Percentiles rank a stretch among this genome's conserved stretches.
Conservation (phyloP, 2,888 invertebrate genomes). For the Latrodectus hesperus region DNA sequence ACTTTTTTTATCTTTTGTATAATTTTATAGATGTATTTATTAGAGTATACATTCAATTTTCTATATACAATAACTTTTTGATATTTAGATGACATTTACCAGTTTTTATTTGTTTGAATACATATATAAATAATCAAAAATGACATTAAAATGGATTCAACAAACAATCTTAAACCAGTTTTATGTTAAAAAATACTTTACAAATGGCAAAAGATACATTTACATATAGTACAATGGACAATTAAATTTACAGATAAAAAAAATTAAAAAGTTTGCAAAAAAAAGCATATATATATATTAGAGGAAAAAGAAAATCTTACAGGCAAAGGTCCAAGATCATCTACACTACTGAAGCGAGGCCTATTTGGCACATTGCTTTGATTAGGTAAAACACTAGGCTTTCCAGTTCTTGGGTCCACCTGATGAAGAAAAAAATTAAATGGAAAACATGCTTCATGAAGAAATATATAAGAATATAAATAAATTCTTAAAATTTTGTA, state of each 20-base stretch:
- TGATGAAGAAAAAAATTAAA: slow-evolving; percentile 2
- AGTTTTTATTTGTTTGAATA: too few species aligned
- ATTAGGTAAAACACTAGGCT: slow-evolving; percentile 89
- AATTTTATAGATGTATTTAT: too few species aligned
- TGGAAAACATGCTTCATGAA: not conserved
- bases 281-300: too few species aligned
- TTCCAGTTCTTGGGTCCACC: slow-evolving; percentile 87
- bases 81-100: too few species aligned
- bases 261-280: too few species aligned
- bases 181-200: not conserved
- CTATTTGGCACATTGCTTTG: slow-evolving; percentile 74
- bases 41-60: too few species aligned
- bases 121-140: too few species aligned
- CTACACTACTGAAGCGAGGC: slow-evolving; percentile 74
- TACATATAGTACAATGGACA: not conserved
- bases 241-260: not conserved
- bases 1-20: too few species aligned
- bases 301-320: slow-evolving; percentile 73
- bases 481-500: too few species aligned
- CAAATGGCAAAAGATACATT: not conserved
- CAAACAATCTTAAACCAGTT: too few species aligned
- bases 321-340: slow-evolving; percentile 94
- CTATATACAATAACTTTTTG: too few species aligned
- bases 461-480: not conserved
- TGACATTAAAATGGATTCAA: too few species aligned